Evolutionary conservation across 64 coral and sea anemone genomes (phyloP).

Genomic region (Trachythela sp.): DNA sequence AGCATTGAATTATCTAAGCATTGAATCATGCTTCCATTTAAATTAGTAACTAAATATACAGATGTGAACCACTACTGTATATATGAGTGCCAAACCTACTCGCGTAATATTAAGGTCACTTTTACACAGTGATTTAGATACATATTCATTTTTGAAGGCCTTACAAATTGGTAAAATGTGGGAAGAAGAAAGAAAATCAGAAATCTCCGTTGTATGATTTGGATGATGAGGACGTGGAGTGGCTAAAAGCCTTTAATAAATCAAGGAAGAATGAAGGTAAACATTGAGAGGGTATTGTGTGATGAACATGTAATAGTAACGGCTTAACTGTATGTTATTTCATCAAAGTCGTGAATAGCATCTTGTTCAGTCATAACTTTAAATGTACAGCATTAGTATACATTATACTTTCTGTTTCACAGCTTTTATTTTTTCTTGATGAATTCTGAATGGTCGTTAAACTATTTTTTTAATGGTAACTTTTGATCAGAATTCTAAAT

Average conservation of each 20-base stretch:
- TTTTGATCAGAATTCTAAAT: too few relatives aligned
- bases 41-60: too few relatives aligned
- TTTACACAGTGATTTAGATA: too few relatives aligned
- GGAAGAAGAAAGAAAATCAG: conserved; percentile 58
- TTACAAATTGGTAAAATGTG: conserved; percentile 55
- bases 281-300: neutral
- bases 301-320: neutral
- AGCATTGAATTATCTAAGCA: too few relatives aligned
- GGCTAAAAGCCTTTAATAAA: conserved; percentile 73
- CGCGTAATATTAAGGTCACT: neutral
- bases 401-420: too few relatives aligned
- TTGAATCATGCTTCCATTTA: too few relatives aligned
- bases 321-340: neutral
- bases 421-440: too few relatives aligned
- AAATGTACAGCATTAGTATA: too few relatives aligned
- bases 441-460: too few relatives aligned
- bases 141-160: conserved; percentile 45
- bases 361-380: too few relatives aligned
- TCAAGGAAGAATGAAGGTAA: conserved; percentile 70
- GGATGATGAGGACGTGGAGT: conserved; percentile 69
- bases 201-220: conserved; percentile 57
- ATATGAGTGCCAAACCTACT: neutral
- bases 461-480: too few relatives aligned
- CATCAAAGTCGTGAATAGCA: neutral
- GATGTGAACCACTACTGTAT: too few relatives aligned